Base-by-base conservation (phyloP, 2,797 vertebrate species). In the Nyctalus aviator region DNA sequence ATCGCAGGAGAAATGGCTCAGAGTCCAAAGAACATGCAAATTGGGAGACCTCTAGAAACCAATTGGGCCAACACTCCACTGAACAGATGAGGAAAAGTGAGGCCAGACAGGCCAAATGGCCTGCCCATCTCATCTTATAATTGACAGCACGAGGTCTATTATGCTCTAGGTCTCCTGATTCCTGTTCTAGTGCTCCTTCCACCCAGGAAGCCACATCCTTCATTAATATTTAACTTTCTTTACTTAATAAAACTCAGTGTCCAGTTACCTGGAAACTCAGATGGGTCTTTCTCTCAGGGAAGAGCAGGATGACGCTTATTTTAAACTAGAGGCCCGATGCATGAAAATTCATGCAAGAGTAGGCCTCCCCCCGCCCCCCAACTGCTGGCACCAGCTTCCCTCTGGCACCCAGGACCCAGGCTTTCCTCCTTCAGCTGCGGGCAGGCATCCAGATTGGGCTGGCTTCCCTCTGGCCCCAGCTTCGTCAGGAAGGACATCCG, bases 151-250 rank as follows among this genome's bases (percentile, higher is more conserved):
- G 69, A 46, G 59, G 30, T 66, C 90, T 57, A 57, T 68, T 62
- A 41, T 25, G 73, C 48, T 89, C 35, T 14, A 53, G 35, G 37
- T 62, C 59, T 76, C 62, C n/a, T 59, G 46, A 71, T 14, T 57
- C 44, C 20, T 12, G 17, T n/a, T 85, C 55, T 69, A 85, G 46
- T 64, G 25, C 25, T 88, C 57, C 48, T 78, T 88, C n/a, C 15
- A 73, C 48, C 62, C 25, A 50, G 50, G 66, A 93, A 91, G 59
- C 25, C 41, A 96, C 21, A 72, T 2, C 9, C 50, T 86, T 23
- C 53, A 57, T 64, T 83, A 59, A 44, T 78, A 76, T 85, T 90
- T 95, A 68, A 84, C 69, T 95, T 88, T 91, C 32, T 55, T 55
- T 55, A 55, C 20, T 94, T 91, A 68, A 25, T 95, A 83, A 92